phyloP scores from a whole-genome alignment of 2,797 vertebrate genomes.

The Hephaestus fuliginosus region DNA sequence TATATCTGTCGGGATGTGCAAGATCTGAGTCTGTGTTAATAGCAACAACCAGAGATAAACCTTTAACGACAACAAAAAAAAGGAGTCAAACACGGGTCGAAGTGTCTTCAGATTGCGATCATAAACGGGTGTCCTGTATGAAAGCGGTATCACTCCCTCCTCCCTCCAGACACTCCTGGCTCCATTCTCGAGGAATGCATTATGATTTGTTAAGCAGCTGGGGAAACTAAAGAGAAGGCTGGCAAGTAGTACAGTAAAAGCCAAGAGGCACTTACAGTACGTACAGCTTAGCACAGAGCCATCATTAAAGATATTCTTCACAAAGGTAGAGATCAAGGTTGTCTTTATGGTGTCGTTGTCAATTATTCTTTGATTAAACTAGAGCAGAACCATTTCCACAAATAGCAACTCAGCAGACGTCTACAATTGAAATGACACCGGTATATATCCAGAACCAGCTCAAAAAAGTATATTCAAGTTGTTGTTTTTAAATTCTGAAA shows the following conservation, averaged over 20 bases:
- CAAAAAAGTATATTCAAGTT: constrained; percentile 8
- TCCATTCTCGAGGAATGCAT: constrained; percentile 52
- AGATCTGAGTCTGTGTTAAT: constrained; percentile 8
- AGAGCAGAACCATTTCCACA: constrained; percentile 13
- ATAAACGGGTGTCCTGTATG: constrained; percentile 14
- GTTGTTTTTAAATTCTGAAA: constrained; percentile 30
- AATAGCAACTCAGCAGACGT: constrained; percentile 40
- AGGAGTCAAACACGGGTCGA: constrained; percentile 18
- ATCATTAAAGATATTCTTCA: constrained; percentile 33
- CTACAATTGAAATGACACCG: constrained; percentile 20
- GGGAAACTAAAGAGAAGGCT: constrained; percentile 40
- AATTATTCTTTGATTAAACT: constrained; percentile 9
- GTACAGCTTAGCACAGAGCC: constrained; percentile 32
- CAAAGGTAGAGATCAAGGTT: constrained; percentile 44
- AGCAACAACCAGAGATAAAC: background rate
- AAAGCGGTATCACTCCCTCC: constrained; percentile 22
- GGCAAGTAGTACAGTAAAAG: constrained; percentile 45
- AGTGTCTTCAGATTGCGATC: constrained; percentile 33
- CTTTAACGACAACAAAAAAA: background rate
- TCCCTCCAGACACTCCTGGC: constrained; percentile 31
- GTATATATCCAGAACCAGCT: constrained; percentile 21
- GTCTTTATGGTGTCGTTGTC: constrained; percentile 24
- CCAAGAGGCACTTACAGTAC: constrained; percentile 43
- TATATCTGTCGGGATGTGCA: background rate
- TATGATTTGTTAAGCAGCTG: constrained; percentile 54